Evolutionary conservation across 1,140 invertebrate species (phyloP).

Genomic region (Achatina immaculata): DNA sequence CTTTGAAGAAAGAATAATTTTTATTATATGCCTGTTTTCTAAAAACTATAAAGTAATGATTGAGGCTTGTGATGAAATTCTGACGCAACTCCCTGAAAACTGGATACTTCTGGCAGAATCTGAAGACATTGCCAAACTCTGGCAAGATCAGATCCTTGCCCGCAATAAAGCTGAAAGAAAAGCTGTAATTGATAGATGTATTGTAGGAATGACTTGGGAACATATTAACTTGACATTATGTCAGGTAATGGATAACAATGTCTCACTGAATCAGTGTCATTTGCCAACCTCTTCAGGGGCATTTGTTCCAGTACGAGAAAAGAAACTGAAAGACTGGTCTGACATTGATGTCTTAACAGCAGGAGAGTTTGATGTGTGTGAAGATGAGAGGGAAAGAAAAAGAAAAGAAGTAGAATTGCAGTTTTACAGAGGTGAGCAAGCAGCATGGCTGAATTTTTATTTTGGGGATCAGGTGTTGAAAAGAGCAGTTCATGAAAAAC

Average conservation of each 20-base stretch:
- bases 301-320: constrained; percentile 45
- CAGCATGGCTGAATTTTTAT: constrained; percentile 55
- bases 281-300: constrained; percentile 49
- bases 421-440: constrained; percentile 51
- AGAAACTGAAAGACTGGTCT: constrained; percentile 50
- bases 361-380: constrained; percentile 44
- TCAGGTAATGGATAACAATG: background rate
- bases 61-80: constrained; percentile 46
- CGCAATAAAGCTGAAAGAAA: constrained; percentile 40
- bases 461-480: constrained; percentile 51
- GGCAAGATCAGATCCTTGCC: constrained; percentile 40
- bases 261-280: constrained; percentile 15
- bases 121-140: constrained; percentile 40
- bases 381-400: constrained; percentile 29
- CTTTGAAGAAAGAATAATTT: constrained; percentile 47
- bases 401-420: constrained; percentile 40
- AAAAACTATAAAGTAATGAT: constrained; percentile 46
- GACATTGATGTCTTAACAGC: constrained; percentile 53
- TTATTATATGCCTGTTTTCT: constrained; percentile 50
- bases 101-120: constrained; percentile 49
- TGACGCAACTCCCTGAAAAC: constrained; percentile 44
- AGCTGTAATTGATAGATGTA: constrained; percentile 34
- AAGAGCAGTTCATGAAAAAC: constrained; percentile 41
- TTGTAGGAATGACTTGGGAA: constrained; percentile 51
- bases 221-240: constrained; percentile 40